Evolutionary conservation across 1,140 invertebrate species (phyloP).

Genomic region (Nasonia longicornis): DNA sequence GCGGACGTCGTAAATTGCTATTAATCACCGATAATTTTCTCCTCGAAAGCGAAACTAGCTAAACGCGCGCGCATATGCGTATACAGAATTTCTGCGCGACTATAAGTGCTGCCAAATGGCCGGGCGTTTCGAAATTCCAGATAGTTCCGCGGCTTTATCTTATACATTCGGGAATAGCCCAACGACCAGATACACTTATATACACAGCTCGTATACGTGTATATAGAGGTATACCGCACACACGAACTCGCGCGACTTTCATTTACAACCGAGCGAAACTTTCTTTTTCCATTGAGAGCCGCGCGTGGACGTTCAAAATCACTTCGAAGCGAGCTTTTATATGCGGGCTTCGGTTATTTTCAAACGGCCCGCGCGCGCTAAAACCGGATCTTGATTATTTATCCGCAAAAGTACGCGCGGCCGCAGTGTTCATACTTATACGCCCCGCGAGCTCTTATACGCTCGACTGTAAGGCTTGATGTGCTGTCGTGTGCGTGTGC

Average conservation of each 20-base stretch:
- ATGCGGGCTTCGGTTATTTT: not conserved
- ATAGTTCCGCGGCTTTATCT: slow-evolving; percentile 20
- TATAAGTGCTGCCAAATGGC: not conserved
- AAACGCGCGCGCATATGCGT: not conserved
- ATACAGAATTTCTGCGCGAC: not conserved
- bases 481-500: no score
- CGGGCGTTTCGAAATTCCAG: slow-evolving; percentile 29
- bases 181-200: not conserved
- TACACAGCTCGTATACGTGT: not conserved
- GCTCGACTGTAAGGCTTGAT: no score
- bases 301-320: slow-evolving; percentile 16
- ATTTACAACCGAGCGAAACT: slow-evolving; percentile 24
- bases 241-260: slow-evolving; percentile 9
- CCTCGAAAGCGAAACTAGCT: slow-evolving; percentile 33
- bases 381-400: slow-evolving; percentile 11
- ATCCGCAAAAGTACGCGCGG: not conserved
- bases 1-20: slow-evolving; percentile 16
- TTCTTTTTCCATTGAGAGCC: slow-evolving; percentile 32
- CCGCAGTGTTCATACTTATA: no score
- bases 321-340: not conserved
- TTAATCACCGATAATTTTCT: slow-evolving; percentile 35
- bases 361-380: not conserved
- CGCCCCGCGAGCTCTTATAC: no score
- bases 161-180: slow-evolving; percentile 28
- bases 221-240: not conserved